phyloP scores from a whole-genome alignment of 2,113 vertebrate genomes.

The Colossoma macropomum region DNA sequence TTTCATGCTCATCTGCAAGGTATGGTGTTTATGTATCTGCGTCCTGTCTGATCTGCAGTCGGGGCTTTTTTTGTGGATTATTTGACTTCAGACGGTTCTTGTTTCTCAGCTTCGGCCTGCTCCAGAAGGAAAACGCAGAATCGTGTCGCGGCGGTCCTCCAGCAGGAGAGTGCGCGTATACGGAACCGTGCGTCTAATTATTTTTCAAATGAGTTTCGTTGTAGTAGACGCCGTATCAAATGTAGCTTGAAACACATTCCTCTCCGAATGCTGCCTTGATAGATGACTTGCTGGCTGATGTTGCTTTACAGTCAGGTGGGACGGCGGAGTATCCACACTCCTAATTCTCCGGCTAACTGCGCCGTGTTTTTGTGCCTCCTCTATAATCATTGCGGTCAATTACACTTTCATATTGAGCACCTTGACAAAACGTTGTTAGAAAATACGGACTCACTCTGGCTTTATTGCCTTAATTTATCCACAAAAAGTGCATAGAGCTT shows the following conservation, averaged over 20 bases:
- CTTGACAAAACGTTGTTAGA: background rate
- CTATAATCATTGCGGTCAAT: background rate
- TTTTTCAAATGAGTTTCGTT: constrained; percentile 69
- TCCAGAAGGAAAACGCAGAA: constrained; percentile 50
- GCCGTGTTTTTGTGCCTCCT: background rate
- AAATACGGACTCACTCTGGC: background rate
- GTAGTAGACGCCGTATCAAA: constrained; percentile 58
- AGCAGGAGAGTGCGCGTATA: constrained; percentile 51
- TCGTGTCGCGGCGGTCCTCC: constrained; percentile 65
- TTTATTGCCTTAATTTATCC: background rate
- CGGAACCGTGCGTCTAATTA: constrained; percentile 70
- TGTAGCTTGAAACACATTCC: constrained; percentile 69
- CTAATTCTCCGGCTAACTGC: background rate
- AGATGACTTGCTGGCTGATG: constrained; percentile 66
- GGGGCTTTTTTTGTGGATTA: constrained; percentile 10
- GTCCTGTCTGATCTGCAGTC: background rate
- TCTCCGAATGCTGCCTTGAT: constrained; percentile 56
- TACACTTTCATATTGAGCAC: background rate
- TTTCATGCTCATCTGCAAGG: no score
- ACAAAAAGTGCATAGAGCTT: background rate
- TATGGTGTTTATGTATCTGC: background rate
- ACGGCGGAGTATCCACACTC: background rate
- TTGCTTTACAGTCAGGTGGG: constrained; percentile 47
- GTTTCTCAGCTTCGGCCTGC: no score
- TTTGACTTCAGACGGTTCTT: background rate